Base-by-base conservation (phyloP, 2,888 invertebrate species). In the Hypena proboscidalis region DNA sequence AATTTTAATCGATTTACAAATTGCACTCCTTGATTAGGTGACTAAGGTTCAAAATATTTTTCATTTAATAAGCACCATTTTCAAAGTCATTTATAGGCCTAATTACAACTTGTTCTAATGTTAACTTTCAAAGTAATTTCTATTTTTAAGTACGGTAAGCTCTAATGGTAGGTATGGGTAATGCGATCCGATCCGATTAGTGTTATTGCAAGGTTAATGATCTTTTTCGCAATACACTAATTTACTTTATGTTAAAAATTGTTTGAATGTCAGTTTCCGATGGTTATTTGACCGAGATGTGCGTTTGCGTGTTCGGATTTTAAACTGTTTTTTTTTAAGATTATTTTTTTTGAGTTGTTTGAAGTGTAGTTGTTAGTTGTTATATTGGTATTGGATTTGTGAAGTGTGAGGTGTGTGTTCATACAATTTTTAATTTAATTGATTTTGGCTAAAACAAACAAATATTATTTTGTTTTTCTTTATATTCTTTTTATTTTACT, bases 201-300 rank as follows among this genome's bases (percentile, higher is more conserved):
- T 67, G 65, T 55, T 67, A 56, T 68, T 62, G 49, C 61, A 69
- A 77, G 76, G 73, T 53, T 69, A 65, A 68, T 70, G 61, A 62
- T 34, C 35, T 26, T 65, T 77, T 73, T 67, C 61, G 71, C 67
- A 80, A 80, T 64, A 47, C 13, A 58, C 60, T 65, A 68, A 77
- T 71, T 74, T 61, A 77, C 68, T 77, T 75, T 68, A 66, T 59
- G 62, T 54, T 13, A 59, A 70, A 63, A 64, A 58, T 66, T 39
- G 55, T 48, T 47, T 53, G 34, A 49, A 41, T 48, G 68, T 49
- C 70, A 80, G 79, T 80, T 67, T 70, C 38, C 60, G 48, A 64
- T 68, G 43, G 65, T 26, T 39, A 45, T 57, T 63, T 53, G 61
- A 19, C 47, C 49, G 54, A 56, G 67, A 44, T 59, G 56, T 59